Conservation (phyloP, 1,140 invertebrate genomes). For the Carposina sasakii region DNA sequence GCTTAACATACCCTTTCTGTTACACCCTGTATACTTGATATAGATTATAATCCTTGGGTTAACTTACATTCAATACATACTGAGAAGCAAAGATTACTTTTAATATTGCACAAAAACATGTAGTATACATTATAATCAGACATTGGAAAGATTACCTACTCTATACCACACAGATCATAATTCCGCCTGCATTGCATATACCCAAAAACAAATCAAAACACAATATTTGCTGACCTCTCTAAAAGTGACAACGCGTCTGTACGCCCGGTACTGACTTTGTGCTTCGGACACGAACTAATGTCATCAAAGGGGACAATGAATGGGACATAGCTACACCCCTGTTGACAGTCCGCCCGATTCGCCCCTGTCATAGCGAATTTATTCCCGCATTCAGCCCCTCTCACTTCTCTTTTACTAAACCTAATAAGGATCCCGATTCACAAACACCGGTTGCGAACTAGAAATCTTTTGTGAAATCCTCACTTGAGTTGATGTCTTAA, state of each 20-base stretch:
- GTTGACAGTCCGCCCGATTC: slow-evolving; percentile 27
- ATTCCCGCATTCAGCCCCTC: slow-evolving; percentile 36
- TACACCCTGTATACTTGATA: no score
- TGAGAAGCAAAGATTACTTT: no score
- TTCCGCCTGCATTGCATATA: no score
- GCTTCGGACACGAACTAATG: slow-evolving; percentile 40
- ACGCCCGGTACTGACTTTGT: slow-evolving; percentile 38
- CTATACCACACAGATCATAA: no score
- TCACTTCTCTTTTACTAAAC: slow-evolving; percentile 43
- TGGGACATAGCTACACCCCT: slow-evolving; percentile 32
- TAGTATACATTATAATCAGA: slow-evolving; percentile 11
- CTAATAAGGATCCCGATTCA: slow-evolving; percentile 53
- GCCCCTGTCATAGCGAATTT: slow-evolving; percentile 36
- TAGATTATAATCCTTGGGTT: no score
- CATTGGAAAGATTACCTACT: slow-evolving; percentile 15
- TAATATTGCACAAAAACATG: no score
- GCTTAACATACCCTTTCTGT: no score
- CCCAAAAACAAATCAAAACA: slow-evolving; percentile 16
- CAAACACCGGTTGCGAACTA: slow-evolving; percentile 30
- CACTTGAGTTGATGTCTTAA: slow-evolving; percentile 50
- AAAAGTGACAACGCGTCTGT: slow-evolving; percentile 33
- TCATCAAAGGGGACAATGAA: slow-evolving; percentile 41
- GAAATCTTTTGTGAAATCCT: slow-evolving; percentile 30
- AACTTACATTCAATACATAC: no score
- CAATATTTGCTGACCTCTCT: slow-evolving; percentile 27